These are phyloP conservation scores for Sisyra nigra DNA, from an alignment of 2,888 invertebrate species.

Conservation along the genomic window DNA sequence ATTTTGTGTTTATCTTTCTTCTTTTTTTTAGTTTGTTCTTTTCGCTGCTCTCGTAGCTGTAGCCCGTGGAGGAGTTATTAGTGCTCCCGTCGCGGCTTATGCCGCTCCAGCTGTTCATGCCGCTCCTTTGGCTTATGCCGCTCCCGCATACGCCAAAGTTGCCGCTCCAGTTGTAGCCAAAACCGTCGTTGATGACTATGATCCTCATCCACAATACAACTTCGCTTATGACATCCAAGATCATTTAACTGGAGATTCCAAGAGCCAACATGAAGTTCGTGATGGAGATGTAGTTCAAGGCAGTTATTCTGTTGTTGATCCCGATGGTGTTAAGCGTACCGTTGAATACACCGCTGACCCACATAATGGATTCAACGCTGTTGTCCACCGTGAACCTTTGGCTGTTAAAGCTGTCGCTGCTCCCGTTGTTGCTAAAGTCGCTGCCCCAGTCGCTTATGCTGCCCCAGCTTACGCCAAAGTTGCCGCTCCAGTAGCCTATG, in stretches of 20 bases:
- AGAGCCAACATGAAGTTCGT: conserved; percentile 33
- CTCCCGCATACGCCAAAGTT: conserved; percentile 7
- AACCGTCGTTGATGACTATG: conserved; percentile 5
- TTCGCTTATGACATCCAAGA: conserved; percentile 34
- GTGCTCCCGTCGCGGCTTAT: conserved; percentile 1
- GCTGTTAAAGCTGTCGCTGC: conserved; percentile 12
- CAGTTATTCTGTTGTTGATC: conserved; percentile 37
- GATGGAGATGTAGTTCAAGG: conserved; percentile 40
- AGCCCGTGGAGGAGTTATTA: conserved; percentile 1
- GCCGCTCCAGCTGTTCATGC: conserved; percentile 3
- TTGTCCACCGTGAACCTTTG: conserved; percentile 41
- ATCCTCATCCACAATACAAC: conserved; percentile 27
- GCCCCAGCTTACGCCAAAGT: conserved; percentile 8
- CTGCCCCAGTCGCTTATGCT: conserved; percentile 5
- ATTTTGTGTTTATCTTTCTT: not conserved
- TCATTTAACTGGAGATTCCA: conserved; percentile 30
- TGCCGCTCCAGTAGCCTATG: conserved; percentile 10
- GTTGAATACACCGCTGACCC: conserved; percentile 44
- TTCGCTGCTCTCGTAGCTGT: conserved; percentile 6
- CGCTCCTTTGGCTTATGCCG: conserved; percentile 8
- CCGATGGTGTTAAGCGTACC: conserved; percentile 35
- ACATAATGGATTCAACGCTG: conserved; percentile 43
- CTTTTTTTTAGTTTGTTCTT: conserved; percentile 5
- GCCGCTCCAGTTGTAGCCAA: conserved; percentile 2
- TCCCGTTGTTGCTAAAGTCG: conserved; percentile 7